Evolutionary conservation across 2,113 vertebrate genomes (phyloP).

Genomic region (Ciconia stormi): DNA sequence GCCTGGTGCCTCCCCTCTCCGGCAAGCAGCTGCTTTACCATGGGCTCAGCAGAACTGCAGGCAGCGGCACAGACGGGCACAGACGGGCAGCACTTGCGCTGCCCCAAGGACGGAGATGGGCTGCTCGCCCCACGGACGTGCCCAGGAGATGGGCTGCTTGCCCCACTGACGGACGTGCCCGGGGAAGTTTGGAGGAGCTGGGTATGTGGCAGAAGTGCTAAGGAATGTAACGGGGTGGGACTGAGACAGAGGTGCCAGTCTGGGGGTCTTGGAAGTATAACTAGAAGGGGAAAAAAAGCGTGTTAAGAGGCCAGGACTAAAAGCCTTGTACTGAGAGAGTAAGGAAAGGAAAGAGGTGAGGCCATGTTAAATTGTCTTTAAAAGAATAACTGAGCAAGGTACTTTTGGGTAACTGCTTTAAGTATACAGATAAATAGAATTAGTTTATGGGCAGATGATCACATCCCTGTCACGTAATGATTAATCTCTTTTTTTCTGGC

Average conservation of each 20-base stretch:
- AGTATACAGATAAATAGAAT: background rate
- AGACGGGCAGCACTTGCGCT: fast-evolving
- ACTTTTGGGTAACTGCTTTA: background rate
- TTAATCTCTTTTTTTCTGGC: background rate
- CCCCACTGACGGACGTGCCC: background rate
- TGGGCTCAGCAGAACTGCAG: slow-evolving; percentile 28
- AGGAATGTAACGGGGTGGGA: background rate
- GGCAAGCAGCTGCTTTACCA: slow-evolving; percentile 35
- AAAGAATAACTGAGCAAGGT: background rate
- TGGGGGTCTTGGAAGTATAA: background rate
- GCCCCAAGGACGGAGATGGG: background rate
- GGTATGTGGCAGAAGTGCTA: background rate
- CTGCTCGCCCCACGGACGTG: background rate
- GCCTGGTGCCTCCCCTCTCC: background rate
- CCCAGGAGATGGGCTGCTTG: fast-evolving
- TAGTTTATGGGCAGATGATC: background rate
- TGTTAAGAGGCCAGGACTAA: background rate
- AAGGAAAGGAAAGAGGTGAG: background rate
- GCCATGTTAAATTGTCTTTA: background rate
- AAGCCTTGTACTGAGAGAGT: background rate
- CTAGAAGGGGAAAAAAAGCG: background rate
- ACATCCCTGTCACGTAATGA: background rate
- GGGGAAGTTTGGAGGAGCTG: background rate
- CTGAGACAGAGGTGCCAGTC: background rate
- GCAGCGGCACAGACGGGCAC: background rate